Evolutionary conservation across 2,888 invertebrate genomes (phyloP).

Genomic region (Eudemis profundana): DNA sequence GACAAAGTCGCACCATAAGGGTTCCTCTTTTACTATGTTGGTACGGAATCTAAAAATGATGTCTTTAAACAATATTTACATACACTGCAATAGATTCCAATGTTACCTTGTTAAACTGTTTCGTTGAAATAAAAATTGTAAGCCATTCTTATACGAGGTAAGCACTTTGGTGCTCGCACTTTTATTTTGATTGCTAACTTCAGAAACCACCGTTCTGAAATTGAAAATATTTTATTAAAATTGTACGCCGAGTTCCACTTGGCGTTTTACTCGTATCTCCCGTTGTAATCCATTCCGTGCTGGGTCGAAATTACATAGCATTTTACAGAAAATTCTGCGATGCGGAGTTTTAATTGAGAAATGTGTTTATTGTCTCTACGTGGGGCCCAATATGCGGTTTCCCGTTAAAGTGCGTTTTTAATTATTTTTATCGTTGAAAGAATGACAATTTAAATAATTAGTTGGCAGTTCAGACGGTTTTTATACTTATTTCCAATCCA

Average conservation of each 20-base stretch:
- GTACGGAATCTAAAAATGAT: too few relatives aligned
- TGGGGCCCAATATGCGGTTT: conserved; percentile 30
- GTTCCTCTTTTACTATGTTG: too few relatives aligned
- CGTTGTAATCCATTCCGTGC: conserved; percentile 21
- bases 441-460: background rate
- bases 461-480: background rate
- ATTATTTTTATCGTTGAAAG: background rate
- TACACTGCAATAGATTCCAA: background rate
- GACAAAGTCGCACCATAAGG: too few relatives aligned
- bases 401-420: conserved; percentile 10
- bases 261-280: conserved; percentile 8
- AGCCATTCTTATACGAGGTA: conserved; percentile 9
- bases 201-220: conserved; percentile 5
- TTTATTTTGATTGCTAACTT: conserved; percentile 16
- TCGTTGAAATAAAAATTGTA: background rate
- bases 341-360: conserved; percentile 61
- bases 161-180: background rate
- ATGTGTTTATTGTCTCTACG: conserved; percentile 62
- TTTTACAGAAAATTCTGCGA: conserved; percentile 44
- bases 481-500: background rate
- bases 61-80: too few relatives aligned
- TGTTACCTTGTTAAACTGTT: background rate
- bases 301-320: conserved; percentile 47
- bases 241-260: conserved; percentile 9
- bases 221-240: conserved; percentile 31